Percentiles rank a stretch among this genome's conserved stretches.
Evolutionary conservation across 2,888 invertebrate species (phyloP).

Genomic region (Empis stercorea): DNA sequence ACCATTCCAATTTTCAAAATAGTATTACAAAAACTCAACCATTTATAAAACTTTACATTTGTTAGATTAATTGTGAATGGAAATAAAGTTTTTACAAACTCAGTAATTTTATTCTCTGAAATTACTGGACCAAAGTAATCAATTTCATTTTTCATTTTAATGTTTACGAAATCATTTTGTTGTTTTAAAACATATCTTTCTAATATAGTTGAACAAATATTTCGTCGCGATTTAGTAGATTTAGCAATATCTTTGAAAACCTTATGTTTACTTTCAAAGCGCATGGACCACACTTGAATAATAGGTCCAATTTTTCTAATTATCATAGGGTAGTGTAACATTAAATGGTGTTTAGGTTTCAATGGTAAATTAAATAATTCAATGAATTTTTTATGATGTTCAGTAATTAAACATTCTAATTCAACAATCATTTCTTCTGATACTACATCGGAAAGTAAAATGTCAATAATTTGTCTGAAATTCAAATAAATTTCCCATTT

Average conservation of each 20-base stretch:
- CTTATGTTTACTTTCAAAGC: slow-evolving; percentile 5
- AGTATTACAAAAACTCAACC: not conserved
- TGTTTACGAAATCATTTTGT: not conserved
- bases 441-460: not conserved
- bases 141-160: not conserved
- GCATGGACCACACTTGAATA: slow-evolving; percentile 9
- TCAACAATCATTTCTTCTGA: not conserved
- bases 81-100: not conserved
- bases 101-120: not conserved
- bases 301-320: slow-evolving; percentile 10
- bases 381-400: not conserved
- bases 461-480: slow-evolving; percentile 10
- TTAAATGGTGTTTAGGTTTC: slow-evolving; percentile 4
- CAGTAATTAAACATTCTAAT: not conserved
- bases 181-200: slow-evolving; percentile 2
- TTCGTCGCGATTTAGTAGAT: slow-evolving; percentile 3
- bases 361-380: not conserved
- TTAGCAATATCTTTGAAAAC: slow-evolving; percentile 1
- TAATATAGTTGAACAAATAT: not conserved
- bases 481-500: slow-evolving; percentile 4
- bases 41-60: not conserved
- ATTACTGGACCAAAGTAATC: not conserved
- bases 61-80: not conserved
- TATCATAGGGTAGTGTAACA: too few species aligned
- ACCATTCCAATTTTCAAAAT: too few species aligned